A percentile compares a stretch with the other conserved stretches of the same genome.
Evolutionary conservation across 2,888 invertebrate genomes (phyloP).

Genomic region (Alloscopus bannaensis): DNA sequence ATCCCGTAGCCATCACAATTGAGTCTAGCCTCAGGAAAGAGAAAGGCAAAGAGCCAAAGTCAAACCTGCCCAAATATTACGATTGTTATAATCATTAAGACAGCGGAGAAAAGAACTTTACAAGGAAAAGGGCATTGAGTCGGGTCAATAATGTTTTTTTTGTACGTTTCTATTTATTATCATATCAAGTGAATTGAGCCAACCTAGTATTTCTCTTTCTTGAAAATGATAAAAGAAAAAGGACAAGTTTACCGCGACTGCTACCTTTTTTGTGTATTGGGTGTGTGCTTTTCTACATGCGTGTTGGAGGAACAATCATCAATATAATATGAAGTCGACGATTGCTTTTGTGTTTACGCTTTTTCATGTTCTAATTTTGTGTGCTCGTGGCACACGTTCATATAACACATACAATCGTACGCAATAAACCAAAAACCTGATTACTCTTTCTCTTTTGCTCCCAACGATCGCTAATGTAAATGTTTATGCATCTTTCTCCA

Average conservation of each 20-base stretch:
- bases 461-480: too few relatives aligned
- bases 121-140: too few relatives aligned
- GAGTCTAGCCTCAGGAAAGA: too few relatives aligned
- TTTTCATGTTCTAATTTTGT: too few relatives aligned
- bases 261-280: background rate
- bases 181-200: constrained; percentile 1
- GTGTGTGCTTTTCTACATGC: background rate
- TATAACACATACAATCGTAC: too few relatives aligned
- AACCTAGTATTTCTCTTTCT: background rate
- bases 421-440: too few relatives aligned
- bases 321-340: constrained; percentile 5
- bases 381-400: too few relatives aligned
- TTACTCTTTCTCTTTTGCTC: too few relatives aligned
- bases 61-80: background rate
- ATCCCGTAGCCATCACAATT: too few relatives aligned
- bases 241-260: constrained; percentile 10
- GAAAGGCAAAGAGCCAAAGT: background rate
- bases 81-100: constrained; percentile 1
- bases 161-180: constrained; percentile 1
- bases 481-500: too few relatives aligned
- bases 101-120: too few relatives aligned
- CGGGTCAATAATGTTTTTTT: background rate
- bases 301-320: background rate
- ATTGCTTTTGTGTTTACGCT: too few relatives aligned
- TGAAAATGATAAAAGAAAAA: constrained; percentile 5